Base-by-base conservation (phyloP, 2,888 invertebrate species). In the Hyposoter didymator region DNA sequence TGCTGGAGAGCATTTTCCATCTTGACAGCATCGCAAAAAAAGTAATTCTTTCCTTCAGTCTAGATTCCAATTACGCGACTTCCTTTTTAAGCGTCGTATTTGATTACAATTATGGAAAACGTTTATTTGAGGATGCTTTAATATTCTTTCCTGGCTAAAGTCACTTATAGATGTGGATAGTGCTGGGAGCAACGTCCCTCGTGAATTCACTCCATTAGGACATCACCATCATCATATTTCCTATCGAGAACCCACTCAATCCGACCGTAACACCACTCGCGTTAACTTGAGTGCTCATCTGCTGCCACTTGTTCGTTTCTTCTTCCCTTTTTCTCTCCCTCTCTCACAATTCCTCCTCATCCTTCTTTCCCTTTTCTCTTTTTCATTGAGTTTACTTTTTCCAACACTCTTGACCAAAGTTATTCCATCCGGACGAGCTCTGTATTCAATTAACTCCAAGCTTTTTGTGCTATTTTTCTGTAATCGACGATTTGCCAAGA, bases 131-230 rank as follows among this genome's bases (percentile, higher is more conserved):
- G 73, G 1, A 17, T 59, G 39, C 28, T 28, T 43, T 59, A 43
- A 59, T 43, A 73, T 59, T 43, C 43, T 73, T 59, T 19, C 22
- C 22, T 12, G 59, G 43, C 28, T 17, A 17, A 59, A 55, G 22
- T 73, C 59, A 59, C 28, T 28, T 19, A 28, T 39, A n/a, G 14
- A 28, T 17, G 59, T 73, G 70, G 69, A 10, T 52, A 73, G 73
- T 28, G 75, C 59, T 73, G 69, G 69, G 66, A 70, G 78, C 10
- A 62, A 80, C 66, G 81, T 78, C 84, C 78, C 84, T 84, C 47
- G 84, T 82, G 84, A 78, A 74, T 62, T 70, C 78, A 69, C 70
- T 78, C 86, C 81, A 84, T 86, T 86, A 86, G 70, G 70, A 72
- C 81, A 78, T 72, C 84, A 78, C 80, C 83, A 83, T 80, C 80